Conservation (phyloP, 2,113 vertebrate species). For the Ancistrus triradiatus region DNA sequence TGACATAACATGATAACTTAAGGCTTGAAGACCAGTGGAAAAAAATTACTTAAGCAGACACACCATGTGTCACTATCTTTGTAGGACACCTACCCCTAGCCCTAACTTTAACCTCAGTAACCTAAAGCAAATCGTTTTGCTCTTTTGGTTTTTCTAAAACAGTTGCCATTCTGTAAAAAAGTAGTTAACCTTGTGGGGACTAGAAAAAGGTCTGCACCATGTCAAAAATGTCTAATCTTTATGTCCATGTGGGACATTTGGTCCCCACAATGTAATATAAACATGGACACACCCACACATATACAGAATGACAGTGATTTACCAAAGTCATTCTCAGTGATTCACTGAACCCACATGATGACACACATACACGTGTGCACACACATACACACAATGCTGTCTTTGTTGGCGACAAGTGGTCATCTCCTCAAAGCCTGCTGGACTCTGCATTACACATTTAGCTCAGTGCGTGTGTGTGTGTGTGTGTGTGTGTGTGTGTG, state of each 20-base stretch:
- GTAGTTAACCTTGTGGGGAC: no score
- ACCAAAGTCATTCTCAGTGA: slow-evolving; percentile 12
- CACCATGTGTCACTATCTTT: no score
- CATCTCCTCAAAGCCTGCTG: slow-evolving; percentile 47
- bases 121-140: no score
- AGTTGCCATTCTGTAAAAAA: no score
- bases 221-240: no score
- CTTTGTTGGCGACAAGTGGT: slow-evolving; percentile 62
- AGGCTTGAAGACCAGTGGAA: no score
- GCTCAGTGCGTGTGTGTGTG: slow-evolving; percentile 4
- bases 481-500: slow-evolving; percentile 22
- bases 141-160: no score
- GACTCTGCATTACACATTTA: slow-evolving; percentile 49
- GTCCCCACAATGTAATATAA: not conserved
- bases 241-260: no score
- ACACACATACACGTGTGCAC: slow-evolving; percentile 24
- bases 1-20: not conserved
- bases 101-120: no score
- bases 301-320: slow-evolving; percentile 16
- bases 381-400: slow-evolving; percentile 53
- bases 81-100: no score
- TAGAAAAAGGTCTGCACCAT: no score
- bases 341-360: slow-evolving; percentile 40
- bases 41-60: no score
- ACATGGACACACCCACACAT: slow-evolving; percentile 11